A percentile compares a stretch with the other conserved stretches of the same genome.
Evolutionary conservation across 2,797 vertebrate species (phyloP).

Genomic region (Enoplosus armatus): DNA sequence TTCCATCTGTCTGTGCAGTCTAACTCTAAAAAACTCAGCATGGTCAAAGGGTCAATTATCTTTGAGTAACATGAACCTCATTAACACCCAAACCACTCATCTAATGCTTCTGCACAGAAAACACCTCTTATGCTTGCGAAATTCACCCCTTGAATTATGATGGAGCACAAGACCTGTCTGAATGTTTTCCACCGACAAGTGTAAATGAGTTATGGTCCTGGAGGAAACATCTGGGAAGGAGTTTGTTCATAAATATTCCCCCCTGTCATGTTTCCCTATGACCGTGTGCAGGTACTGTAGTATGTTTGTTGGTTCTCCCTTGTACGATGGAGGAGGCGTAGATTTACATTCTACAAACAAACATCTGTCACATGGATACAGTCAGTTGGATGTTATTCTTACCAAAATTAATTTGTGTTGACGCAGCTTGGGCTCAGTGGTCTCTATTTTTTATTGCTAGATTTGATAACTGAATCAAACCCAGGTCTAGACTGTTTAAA

Average conservation of each 20-base stretch:
- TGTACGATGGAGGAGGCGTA: constrained; percentile 15
- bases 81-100: constrained; percentile 61
- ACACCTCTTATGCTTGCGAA: constrained; percentile 29
- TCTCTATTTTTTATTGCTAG: constrained; percentile 34
- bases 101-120: constrained; percentile 44
- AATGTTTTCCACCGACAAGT: constrained; percentile 68
- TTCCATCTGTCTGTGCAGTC: constrained; percentile 60
- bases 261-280: constrained; percentile 41
- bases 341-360: constrained; percentile 39
- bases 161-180: constrained; percentile 37
- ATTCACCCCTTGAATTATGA: constrained; percentile 45
- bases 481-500: background rate
- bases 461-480: constrained; percentile 44
- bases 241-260: constrained; percentile 65
- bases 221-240: constrained; percentile 66
- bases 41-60: constrained; percentile 57
- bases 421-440: constrained; percentile 31
- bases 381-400: constrained; percentile 48
- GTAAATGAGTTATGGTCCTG: constrained; percentile 68
- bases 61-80: constrained; percentile 62
- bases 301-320: constrained; percentile 41
- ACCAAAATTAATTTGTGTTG: constrained; percentile 53
- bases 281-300: constrained; percentile 42
- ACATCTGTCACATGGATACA: constrained; percentile 62
- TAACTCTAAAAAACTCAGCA: constrained; percentile 24